Evolutionary conservation across 2,888 invertebrate species (phyloP), one percentile per base, ranked within the genome.

Genomic region (Bursaphelenchus okinawaensis): DNA sequence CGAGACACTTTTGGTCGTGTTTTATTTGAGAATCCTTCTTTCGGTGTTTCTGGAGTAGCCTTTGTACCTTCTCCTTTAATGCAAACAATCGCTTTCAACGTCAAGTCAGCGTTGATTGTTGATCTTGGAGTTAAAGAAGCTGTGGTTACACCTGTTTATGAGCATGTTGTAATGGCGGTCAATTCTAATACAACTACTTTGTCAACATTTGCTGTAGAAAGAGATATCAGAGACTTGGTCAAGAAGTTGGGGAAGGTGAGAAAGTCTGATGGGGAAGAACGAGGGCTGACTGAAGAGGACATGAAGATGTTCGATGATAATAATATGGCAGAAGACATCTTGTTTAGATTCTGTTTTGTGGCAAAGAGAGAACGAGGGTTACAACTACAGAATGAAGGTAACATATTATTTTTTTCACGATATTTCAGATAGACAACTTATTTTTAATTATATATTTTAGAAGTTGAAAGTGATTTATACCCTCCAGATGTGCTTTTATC

Each of bases 71-170:
- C 89, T 12, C 92, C 93, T 83, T 87, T 95, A 57, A 89, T 92
- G 66, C 87, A 90, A 24, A 87, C 93, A 20, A 88, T 91, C 59
- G 90, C 92, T 0, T 87, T 94, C 71, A 94, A 91, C 59, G 86
- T 90, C 12, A 88, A 88, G 60, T 90, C 90, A 1, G 91, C 89
- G 22, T 86, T 96, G 3, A 90, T 96, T 19, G 75, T 95, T 54
- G 91, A 92, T 83, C 87, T 93, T 24, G 96, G 96, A 0, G 91
- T 90, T 76, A 86, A 87, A 52, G 95, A 95, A 84, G 89, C 90
- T 0, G 88, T 85, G 66, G 88, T 90, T 19, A 16, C 87, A n/a
- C 57, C 56, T 29, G 31, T 27, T 27, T 52, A n/a, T 12, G 66
- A 24, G 20, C 23, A 3, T 1, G 20, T 65, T 68, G 22, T 63